Percentiles rank a stretch among this genome's conserved stretches.
Conservation (phyloP, 35 echinoderm and acorn worm species). For the Lytechinus pictus region DNA sequence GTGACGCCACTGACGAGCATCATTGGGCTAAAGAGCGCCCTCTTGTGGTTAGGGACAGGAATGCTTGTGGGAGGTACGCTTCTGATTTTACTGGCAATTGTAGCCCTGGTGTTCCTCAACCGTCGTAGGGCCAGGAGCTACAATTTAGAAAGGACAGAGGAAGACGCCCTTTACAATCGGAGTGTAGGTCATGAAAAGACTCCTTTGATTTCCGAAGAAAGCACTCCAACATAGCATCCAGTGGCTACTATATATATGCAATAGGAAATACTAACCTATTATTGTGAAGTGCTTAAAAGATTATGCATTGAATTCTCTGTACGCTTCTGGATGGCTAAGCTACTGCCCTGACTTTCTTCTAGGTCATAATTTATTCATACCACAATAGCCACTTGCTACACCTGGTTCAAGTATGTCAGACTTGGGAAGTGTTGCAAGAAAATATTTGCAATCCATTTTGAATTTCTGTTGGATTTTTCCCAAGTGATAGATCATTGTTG, state of each 20-base stretch:
- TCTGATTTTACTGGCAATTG: not conserved
- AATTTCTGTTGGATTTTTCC: too few species aligned
- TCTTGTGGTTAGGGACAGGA: slow-evolving; percentile 46
- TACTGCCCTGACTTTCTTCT: too few species aligned
- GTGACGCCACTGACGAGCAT: not conserved
- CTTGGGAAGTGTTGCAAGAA: too few species aligned
- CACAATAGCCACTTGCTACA: too few species aligned
- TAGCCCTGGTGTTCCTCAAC: not conserved
- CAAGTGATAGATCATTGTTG: too few species aligned
- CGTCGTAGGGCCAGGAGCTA: not conserved
- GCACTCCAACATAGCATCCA: not conserved
- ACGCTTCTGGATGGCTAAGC: too few species aligned
- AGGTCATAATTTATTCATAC: too few species aligned
- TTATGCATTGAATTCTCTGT: too few species aligned
- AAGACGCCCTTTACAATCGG: not conserved
- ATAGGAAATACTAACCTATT: too few species aligned
- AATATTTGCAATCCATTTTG: too few species aligned
- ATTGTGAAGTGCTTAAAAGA: too few species aligned
- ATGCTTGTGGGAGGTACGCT: slow-evolving; percentile 26
- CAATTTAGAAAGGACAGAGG: not conserved
- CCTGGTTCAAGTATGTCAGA: too few species aligned
- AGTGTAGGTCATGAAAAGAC: not conserved
- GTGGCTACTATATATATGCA: not conserved
- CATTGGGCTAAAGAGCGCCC: not conserved
- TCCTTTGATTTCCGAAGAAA: not conserved